Percentiles rank a stretch among this genome's conserved stretches.
Conservation (phyloP, 2,797 vertebrate species). For the Tenualosa ilisha region DNA sequence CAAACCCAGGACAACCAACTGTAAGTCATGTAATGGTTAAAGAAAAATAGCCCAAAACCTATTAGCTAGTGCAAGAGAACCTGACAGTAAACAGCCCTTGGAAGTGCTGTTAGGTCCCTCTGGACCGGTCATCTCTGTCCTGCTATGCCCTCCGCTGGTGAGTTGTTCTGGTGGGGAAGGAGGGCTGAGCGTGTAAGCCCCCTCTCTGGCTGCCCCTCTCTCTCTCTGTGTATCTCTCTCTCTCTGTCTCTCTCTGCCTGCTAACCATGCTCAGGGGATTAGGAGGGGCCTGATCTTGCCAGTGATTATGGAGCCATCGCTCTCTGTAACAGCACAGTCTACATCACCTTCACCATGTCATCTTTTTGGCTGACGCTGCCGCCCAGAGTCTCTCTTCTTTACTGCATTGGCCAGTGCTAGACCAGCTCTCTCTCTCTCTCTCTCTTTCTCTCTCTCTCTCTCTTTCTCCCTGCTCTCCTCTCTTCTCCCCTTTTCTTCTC, state of each 20-base stretch:
- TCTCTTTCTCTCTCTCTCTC: neutral
- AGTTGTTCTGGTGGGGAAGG: too few relatives aligned
- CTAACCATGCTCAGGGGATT: slow-evolving; percentile 21
- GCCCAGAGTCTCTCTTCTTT: slow-evolving; percentile 27
- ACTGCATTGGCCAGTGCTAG: neutral
- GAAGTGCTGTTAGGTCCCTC: neutral
- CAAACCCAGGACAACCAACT: too few relatives aligned
- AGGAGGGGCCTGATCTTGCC: slow-evolving; percentile 27
- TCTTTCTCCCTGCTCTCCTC: neutral
- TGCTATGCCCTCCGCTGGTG: neutral
- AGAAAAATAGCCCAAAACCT: too few relatives aligned
- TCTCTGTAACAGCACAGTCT: slow-evolving; percentile 24
- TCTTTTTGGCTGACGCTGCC: slow-evolving; percentile 48
- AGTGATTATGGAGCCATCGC: slow-evolving; percentile 33
- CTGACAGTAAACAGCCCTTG: neutral
- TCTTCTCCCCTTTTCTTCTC: neutral
- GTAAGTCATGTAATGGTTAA: too few relatives aligned
- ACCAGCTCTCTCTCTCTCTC: neutral
- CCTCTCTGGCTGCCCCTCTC: neutral
- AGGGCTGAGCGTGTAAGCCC: neutral
- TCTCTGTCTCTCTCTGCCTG: neutral
- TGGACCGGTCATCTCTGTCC: neutral
- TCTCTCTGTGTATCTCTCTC: neutral
- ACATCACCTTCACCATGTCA: slow-evolving; percentile 32
- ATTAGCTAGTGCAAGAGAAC: too few relatives aligned